Conservation (phyloP, 2,113 vertebrate genomes). For the Rhipidura dahli region DNA sequence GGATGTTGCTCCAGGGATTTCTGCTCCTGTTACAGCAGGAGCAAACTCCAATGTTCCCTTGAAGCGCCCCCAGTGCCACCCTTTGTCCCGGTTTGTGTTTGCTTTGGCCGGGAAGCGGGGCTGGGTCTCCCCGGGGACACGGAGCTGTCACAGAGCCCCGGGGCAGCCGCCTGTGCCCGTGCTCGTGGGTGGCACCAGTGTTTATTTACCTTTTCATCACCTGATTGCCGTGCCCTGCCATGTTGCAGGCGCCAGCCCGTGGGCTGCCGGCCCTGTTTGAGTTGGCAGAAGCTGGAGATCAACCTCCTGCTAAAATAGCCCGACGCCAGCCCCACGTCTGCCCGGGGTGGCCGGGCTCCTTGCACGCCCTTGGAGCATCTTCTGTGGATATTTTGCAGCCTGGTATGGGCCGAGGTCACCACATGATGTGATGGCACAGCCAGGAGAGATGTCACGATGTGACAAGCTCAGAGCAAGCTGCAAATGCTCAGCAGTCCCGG, state of each 20-base stretch:
- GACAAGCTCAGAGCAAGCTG: neutral
- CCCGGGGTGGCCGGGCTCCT: neutral
- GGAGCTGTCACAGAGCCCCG: accelerated
- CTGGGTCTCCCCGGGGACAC: neutral
- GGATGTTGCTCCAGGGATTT: neutral
- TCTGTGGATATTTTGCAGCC: accelerated
- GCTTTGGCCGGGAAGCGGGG: neutral
- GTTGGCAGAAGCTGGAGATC: conserved; percentile 38
- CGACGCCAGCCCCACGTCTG: neutral
- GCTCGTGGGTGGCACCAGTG: neutral
- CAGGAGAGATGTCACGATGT: accelerated
- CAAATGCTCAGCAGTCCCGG: neutral
- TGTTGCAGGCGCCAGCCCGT: neutral
- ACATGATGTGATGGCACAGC: accelerated
- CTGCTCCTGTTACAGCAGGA: neutral
- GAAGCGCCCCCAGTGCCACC: accelerated
- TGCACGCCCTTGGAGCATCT: neutral
- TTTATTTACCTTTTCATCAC: conserved; percentile 42
- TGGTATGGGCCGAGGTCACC: accelerated
- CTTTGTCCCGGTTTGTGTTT: neutral
- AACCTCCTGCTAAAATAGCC: neutral
- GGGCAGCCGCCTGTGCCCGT: neutral
- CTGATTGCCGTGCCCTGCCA: neutral
- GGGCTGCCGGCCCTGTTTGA: conserved; percentile 28
- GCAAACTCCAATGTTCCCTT: neutral